Evolutionary conservation across 2,113 vertebrate genomes (phyloP), one percentile per base, ranked within the genome.

Genomic region (Brachyhypopomus occidentalis): DNA sequence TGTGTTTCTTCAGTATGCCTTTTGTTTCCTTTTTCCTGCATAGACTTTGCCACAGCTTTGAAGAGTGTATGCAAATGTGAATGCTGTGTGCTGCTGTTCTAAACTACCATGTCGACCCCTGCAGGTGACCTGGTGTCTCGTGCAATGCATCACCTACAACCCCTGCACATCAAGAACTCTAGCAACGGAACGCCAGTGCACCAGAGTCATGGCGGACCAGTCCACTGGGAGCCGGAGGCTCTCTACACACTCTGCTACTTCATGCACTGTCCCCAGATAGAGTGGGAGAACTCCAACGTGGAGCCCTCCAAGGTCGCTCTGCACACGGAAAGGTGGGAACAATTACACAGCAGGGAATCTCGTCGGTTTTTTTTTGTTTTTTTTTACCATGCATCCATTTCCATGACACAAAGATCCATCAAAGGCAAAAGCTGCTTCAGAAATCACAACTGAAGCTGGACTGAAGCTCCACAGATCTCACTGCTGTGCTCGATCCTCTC

Each of bases 261-360:
- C 92, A 99, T 99, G 98, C 98, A 99, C 93, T 98, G 97, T 82
- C 97, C 96, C 0, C 97, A 99, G 84, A 97, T 98, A 95, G 98
- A 99, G 86, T 98, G 97, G 96, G 98, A 99, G 86, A 99, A 98
- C 88, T 97, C 97, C 56, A 98, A 99, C 0, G 94, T 98, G 81
- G 98, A 99, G 78, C 97, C 97, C 0, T 96, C 96, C 2, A 98
- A 97, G 90, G 96, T 98, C 84, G 97, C 93, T 0, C 93, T 99
- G 75, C 96, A 97, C 85, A 97, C 95, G 0, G 97, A 99, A 92
- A 97, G 98, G 98, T 99, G 90, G 90, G 94, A 58, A 12, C 55
- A 41, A 38, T 19, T 41, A 62, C 74, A 19, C 34, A 1, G 20
- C 20, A 41, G 7, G 22, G 30, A 36, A 67, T 20, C 4, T 9